Evolutionary conservation across 2,113 vertebrate species (phyloP).

Genomic region (Antigone vipio): DNA sequence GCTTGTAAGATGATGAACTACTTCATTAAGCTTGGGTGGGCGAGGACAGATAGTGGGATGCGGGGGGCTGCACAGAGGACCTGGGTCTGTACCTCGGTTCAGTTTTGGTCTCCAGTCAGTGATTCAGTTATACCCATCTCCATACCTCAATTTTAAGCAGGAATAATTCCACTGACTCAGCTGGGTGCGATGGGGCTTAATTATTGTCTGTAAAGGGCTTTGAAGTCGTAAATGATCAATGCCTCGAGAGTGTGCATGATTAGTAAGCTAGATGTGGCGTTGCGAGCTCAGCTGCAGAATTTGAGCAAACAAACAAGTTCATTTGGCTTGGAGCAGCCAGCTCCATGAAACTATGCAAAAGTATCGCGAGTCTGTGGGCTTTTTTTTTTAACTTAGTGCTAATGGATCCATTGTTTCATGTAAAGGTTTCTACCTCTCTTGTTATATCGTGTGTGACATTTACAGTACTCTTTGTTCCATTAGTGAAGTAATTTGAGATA

Average conservation of each 20-base stretch:
- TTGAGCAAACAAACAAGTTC: not conserved
- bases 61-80: not conserved
- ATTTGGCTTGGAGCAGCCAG: not conserved
- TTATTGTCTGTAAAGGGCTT: not conserved
- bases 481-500: constrained; percentile 55
- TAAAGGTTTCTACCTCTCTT: not conserved
- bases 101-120: not conserved
- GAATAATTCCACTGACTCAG: constrained; percentile 21
- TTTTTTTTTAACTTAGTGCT: not conserved
- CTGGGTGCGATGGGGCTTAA: not conserved
- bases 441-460: constrained; percentile 39
- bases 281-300: not conserved
- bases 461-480: constrained; percentile 57
- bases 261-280: not conserved
- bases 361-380: not conserved
- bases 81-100: not conserved
- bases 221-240: not conserved
- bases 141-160: not conserved
- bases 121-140: not conserved
- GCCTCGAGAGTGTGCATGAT: not conserved
- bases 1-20: not conserved
- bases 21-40: not conserved
- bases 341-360: not conserved
- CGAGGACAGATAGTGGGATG: not conserved
- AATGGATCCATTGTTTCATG: constrained; percentile 48